Evolutionary conservation across 2,888 invertebrate species (phyloP).

Genomic region (Hydrotaea cyrtoneurina): DNA sequence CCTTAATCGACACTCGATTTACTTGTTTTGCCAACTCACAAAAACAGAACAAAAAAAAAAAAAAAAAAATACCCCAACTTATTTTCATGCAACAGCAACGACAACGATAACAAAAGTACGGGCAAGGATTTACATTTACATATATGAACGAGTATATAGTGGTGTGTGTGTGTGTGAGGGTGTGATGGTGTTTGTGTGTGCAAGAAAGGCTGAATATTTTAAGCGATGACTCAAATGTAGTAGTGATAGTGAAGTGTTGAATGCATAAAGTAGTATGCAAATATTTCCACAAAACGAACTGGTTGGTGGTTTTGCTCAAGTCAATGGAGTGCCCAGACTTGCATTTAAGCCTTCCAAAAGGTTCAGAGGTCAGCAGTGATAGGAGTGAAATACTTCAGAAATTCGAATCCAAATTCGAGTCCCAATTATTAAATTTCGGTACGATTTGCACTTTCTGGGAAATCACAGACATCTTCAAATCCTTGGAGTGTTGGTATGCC

Average conservation of each 20-base stretch:
- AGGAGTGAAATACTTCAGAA: too few species aligned
- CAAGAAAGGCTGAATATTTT: neutral
- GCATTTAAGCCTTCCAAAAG: too few species aligned
- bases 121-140: conserved; percentile 8
- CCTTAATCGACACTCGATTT: conserved; percentile 68
- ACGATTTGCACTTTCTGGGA: too few species aligned
- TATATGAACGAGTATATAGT: too few species aligned
- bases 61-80: too few species aligned
- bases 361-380: too few species aligned
- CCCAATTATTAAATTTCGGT: too few species aligned
- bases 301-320: conserved; percentile 17
- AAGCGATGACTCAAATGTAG: neutral
- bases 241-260: conserved; percentile 8
- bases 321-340: conserved; percentile 1
- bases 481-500: neutral
- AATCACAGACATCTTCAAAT: neutral
- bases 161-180: neutral
- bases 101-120: conserved; percentile 1
- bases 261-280: conserved; percentile 32
- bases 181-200: neutral
- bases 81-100: neutral
- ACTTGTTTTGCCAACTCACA: conserved; percentile 61
- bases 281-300: conserved; percentile 11
- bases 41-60: too few species aligned
- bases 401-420: too few species aligned